A percentile compares a stretch with the other conserved stretches of the same genome.
Evolutionary conservation across 2,113 vertebrate species (phyloP).

Genomic region (Stigmatopora argus): DNA sequence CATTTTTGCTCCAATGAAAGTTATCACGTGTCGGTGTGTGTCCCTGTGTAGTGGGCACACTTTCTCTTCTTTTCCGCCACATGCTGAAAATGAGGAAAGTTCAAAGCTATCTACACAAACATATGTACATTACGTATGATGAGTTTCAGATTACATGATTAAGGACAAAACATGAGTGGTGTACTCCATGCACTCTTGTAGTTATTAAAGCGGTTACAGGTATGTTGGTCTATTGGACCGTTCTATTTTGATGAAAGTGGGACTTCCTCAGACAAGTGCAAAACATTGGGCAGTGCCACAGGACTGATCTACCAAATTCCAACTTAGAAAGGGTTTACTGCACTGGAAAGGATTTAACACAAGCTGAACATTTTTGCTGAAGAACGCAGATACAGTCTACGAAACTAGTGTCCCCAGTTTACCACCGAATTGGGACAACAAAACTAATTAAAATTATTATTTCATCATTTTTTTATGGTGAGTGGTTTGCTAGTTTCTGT

Average conservation of each 20-base stretch:
- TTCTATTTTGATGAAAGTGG: not conserved
- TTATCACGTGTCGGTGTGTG: slow-evolving; percentile 34
- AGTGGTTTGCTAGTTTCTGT: not conserved
- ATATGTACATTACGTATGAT: slow-evolving; percentile 18
- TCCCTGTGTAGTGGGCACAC: slow-evolving; percentile 33
- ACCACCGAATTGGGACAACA: not conserved
- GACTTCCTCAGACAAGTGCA: not conserved
- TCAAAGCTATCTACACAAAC: slow-evolving; percentile 20
- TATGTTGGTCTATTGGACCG: not conserved
- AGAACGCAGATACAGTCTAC: too few relatives aligned
- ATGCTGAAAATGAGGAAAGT: slow-evolving; percentile 40
- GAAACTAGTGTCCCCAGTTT: not conserved
- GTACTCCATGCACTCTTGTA: slow-evolving; percentile 10
- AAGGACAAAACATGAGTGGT: slow-evolving; percentile 22
- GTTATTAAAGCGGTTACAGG: slow-evolving; percentile 11
- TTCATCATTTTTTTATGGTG: not conserved
- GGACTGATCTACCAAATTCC: too few relatives aligned
- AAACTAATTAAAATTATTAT: not conserved
- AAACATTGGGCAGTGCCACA: too few relatives aligned
- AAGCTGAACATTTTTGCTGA: too few relatives aligned
- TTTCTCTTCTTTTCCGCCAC: not conserved
- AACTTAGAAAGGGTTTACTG: too few relatives aligned
- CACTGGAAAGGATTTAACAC: too few relatives aligned
- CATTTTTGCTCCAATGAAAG: slow-evolving; percentile 52
- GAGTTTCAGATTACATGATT: not conserved